Conservation (phyloP, 2,113 vertebrate genomes). For the Condylura cristata region DNA sequence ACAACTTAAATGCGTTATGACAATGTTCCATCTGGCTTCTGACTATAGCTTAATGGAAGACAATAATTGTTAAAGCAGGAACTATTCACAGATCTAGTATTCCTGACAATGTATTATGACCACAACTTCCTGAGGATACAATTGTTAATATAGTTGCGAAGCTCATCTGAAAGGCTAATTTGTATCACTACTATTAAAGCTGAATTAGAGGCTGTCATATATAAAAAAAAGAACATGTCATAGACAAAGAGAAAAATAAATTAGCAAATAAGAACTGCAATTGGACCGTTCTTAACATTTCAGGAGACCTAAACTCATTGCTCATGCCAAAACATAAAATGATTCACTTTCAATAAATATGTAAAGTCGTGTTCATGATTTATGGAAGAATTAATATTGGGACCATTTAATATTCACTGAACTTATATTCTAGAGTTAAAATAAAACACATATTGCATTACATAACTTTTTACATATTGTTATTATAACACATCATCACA, state of each 20-base stretch:
- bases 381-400: not conserved
- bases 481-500: not conserved
- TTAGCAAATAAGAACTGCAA: not conserved
- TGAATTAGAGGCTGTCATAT: not conserved
- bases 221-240: not conserved
- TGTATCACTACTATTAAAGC: not conserved
- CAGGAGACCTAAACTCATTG: not conserved
- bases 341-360: not conserved
- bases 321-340: not conserved
- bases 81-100: not conserved
- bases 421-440: not conserved
- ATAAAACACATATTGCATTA: not conserved
- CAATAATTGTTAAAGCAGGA: not conserved
- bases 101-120: not conserved
- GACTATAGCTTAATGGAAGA: not conserved
- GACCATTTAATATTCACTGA: not conserved
- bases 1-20: not conserved
- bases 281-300: not conserved
- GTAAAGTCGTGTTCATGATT: not conserved
- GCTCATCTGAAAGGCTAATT: not conserved
- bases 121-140: not conserved
- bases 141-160: not conserved
- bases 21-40: not conserved
- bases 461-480: not conserved
- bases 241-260: not conserved